Conservation (phyloP, 2,888 invertebrate species). For the Cephus rjabovi region DNA sequence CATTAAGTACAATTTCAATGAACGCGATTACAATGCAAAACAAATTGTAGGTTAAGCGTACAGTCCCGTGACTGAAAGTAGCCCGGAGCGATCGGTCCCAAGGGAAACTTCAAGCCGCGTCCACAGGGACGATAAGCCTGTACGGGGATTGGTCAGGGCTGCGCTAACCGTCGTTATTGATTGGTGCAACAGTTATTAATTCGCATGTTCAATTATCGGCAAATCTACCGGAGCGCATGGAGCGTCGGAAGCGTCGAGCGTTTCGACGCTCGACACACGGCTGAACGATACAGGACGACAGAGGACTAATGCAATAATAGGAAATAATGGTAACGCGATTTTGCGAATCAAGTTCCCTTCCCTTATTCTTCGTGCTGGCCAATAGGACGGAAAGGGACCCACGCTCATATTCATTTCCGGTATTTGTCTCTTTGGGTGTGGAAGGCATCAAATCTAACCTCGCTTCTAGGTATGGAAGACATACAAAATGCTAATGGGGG, state of each 20-base stretch:
- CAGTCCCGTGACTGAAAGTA: background rate
- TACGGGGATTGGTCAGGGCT: background rate
- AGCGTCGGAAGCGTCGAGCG: background rate
- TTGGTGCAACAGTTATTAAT: conserved; percentile 64
- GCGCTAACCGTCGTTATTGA: conserved; percentile 48
- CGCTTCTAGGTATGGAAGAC: background rate
- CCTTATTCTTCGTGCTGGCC: background rate
- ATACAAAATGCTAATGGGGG: conserved; percentile 9
- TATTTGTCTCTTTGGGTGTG: background rate
- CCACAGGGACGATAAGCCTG: background rate
- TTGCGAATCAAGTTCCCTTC: background rate
- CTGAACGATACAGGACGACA: background rate
- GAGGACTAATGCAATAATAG: conserved; percentile 49
- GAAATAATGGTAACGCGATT: background rate
- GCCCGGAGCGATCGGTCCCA: background rate
- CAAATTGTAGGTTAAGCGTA: background rate
- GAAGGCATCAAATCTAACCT: background rate
- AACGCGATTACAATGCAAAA: background rate
- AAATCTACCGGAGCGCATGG: conserved; percentile 32
- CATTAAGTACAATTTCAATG: background rate
- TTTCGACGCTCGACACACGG: background rate
- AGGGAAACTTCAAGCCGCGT: background rate
- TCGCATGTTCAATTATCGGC: conserved; percentile 61
- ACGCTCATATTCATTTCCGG: background rate
- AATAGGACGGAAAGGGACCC: background rate